Evolutionary conservation across 1,140 invertebrate species (phyloP).

Genomic region (Pachyrhynchus sulphureomaculatus): DNA sequence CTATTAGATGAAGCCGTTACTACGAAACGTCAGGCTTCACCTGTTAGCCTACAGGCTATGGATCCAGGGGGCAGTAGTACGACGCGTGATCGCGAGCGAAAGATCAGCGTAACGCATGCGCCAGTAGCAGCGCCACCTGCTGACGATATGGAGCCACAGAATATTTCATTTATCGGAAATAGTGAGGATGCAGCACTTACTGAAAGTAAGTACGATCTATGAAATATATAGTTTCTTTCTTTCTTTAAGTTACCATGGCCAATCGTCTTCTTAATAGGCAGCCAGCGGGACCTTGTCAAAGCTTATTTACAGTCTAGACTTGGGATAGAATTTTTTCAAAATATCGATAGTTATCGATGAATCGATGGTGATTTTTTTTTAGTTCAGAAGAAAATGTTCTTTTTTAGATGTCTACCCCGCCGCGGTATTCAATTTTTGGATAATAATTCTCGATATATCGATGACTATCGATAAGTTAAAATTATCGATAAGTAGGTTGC

Average conservation of each 20-base stretch:
- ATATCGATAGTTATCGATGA: no score
- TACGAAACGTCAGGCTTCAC: slow-evolving; percentile 23
- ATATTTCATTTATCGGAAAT: slow-evolving; percentile 87
- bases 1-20: slow-evolving; percentile 40
- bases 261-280: background rate
- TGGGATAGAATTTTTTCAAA: no score
- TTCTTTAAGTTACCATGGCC: background rate
- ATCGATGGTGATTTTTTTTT: no score
- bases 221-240: slow-evolving; percentile 17
- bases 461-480: no score
- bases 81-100: slow-evolving; percentile 33
- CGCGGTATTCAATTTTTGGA: no score
- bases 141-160: slow-evolving; percentile 88
- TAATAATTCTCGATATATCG: no score
- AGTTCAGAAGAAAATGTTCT: no score
- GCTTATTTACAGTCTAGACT: no score
- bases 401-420: no score
- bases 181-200: slow-evolving; percentile 50
- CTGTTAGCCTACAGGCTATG: slow-evolving; percentile 33
- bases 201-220: slow-evolving; percentile 34
- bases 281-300: no score
- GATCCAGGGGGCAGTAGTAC: slow-evolving; percentile 1
- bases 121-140: slow-evolving; percentile 65
- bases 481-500: no score
- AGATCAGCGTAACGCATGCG: slow-evolving; percentile 57